Base-by-base conservation (phyloP, 1,140 invertebrate genomes). In the Scylla paramamosain region DNA sequence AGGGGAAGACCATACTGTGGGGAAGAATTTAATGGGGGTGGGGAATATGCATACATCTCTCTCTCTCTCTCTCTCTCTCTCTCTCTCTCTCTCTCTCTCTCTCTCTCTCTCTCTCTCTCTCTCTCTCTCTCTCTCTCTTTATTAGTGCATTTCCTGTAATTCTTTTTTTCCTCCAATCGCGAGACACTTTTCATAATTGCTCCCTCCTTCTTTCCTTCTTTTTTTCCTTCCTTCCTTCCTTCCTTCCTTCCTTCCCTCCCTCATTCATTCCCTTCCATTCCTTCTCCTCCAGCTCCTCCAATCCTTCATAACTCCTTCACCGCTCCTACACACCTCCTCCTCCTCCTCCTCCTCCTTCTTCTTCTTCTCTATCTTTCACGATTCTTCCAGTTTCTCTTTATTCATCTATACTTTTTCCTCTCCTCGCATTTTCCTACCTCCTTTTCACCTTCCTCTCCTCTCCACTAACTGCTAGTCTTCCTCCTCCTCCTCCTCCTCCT, bases 31-130 rank as follows among this genome's bases (percentile, higher is more conserved):
- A 28, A 48, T 28, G 28, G 20, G 48, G 52, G 46, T 25, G 3
- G 14, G 25, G 6, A 39, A 39, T 39, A 39, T 39, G 39, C n/a
- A n/a, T n/a, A n/a, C n/a, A n/a, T 39, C 1, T 39, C 6, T 39
- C 39, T 39, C 0, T n/a, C 28, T 31, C 25, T 82, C 31, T 59
- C 39, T n/a, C 28, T 39, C 1, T 39, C 6, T 39, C 39, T 39
- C 0, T n/a, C 28, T 31, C 25, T 82, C 31, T 59, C 39, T n/a
- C 28, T 31, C 29, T 92, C 67, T 67, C 59, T 67, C 28, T 67
- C 67, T 52, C 91, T 92, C 46, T 16, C 52, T 92, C 91, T 67
- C 48, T 31, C 89, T 48, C n/a, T 52, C 89, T 25, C 39, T 52
- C 89, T 91, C 39, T 91, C 31, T 0, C n/a, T 28, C 32, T 91